phyloP scores from a whole-genome alignment of 2,113 vertebrate genomes.

The Gulo gulo region DNA sequence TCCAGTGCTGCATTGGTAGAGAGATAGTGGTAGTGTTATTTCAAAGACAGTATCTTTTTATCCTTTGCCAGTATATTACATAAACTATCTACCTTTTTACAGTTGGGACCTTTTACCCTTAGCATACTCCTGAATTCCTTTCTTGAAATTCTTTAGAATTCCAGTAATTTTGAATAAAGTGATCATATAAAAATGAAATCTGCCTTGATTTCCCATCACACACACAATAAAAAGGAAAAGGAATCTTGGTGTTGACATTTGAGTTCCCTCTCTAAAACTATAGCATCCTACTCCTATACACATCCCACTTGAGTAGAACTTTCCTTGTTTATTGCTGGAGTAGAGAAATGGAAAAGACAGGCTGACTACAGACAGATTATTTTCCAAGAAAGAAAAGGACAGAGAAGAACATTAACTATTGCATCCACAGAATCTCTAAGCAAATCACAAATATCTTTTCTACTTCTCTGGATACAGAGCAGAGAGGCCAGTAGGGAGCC shows the following conservation, averaged over 20 bases:
- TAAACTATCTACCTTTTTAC: not conserved
- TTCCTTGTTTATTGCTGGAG: not conserved
- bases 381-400: not conserved
- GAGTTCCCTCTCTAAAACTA: not conserved
- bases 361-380: not conserved
- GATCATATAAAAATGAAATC: not conserved
- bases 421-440: not conserved
- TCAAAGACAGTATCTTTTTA: not conserved
- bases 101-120: not conserved
- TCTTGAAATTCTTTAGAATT: not conserved
- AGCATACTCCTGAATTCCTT: not conserved
- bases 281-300: rapidly evolving
- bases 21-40: not conserved
- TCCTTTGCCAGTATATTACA: not conserved
- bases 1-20: not conserved
- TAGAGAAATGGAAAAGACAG: not conserved
- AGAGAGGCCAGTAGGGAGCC: not conserved
- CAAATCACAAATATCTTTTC: not conserved
- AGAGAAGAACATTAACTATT: not conserved
- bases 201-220: not conserved
- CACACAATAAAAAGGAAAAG: not conserved
- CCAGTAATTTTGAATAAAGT: not conserved
- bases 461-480: rapidly evolving
- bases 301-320: not conserved
- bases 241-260: not conserved